Evolutionary conservation across 2,888 invertebrate species (phyloP).

Genomic region (Kryphioiulus occultus): DNA sequence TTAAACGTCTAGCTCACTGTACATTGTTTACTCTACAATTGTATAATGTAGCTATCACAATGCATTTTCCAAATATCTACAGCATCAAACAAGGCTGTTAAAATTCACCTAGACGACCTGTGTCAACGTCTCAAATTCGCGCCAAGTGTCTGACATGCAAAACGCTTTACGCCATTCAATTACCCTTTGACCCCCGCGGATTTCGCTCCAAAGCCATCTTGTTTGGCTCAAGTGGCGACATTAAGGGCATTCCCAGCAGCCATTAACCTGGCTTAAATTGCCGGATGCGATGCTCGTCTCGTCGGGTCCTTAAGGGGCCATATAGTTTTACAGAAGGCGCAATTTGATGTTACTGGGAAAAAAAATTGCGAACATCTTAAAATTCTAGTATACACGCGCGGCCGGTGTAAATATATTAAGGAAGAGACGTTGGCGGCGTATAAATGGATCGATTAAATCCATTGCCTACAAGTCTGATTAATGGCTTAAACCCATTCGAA

Average conservation of each 20-base stretch:
- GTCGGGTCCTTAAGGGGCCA: background rate
- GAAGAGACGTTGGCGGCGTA: slow-evolving; percentile 20
- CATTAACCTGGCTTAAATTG: slow-evolving; percentile 15
- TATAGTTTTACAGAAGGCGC: background rate
- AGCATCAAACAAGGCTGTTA: too few species aligned
- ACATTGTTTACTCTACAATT: too few species aligned
- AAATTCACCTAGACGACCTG: too few species aligned
- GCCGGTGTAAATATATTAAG: background rate
- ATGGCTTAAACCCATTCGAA: background rate
- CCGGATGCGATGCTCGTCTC: background rate
- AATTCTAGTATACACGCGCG: background rate
- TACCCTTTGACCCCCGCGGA: background rate
- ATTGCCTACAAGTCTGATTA: slow-evolving; percentile 23
- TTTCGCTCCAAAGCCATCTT: background rate
- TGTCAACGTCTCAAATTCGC: too few species aligned
- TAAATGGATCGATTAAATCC: slow-evolving; percentile 23
- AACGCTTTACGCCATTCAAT: background rate
- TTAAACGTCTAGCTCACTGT: too few species aligned
- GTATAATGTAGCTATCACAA: too few species aligned
- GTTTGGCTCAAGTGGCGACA: background rate
- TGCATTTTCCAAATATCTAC: too few species aligned
- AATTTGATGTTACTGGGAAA: background rate
- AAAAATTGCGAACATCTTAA: background rate
- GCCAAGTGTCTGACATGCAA: background rate
- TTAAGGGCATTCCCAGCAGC: slow-evolving; percentile 21